Conservation (phyloP, 2,797 vertebrate species). For the Spea hammondii region DNA sequence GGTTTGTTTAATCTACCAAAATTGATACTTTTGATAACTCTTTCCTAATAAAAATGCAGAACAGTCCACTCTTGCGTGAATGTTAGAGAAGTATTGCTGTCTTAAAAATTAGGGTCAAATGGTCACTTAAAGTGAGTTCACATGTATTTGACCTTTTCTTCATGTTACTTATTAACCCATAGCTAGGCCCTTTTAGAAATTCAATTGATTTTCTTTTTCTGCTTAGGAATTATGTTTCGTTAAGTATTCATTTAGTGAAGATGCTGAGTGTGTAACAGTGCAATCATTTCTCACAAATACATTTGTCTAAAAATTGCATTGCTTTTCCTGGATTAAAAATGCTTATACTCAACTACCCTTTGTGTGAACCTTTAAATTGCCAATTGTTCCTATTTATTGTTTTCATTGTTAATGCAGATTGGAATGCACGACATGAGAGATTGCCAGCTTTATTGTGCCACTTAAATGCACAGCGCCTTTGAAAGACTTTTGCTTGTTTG, state of each 20-base stretch:
- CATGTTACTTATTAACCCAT: neutral
- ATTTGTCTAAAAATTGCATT: conserved; percentile 29
- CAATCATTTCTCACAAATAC: conserved; percentile 25
- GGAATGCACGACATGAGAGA: conserved; percentile 23
- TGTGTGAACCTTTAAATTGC: conserved; percentile 32
- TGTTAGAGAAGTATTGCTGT: neutral
- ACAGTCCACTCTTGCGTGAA: neutral
- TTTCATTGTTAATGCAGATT: conserved; percentile 27
- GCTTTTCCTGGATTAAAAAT: conserved; percentile 7
- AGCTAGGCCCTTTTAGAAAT: neutral
- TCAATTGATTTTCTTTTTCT: conserved; percentile 6
- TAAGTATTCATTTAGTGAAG: conserved; percentile 25
- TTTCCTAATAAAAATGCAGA: neutral
- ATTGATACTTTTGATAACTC: no score
- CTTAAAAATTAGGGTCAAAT: neutral
- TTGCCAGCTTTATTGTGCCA: conserved; percentile 18
- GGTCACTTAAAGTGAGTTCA: neutral
- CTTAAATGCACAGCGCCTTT: conserved; percentile 7
- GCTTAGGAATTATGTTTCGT: conserved; percentile 18
- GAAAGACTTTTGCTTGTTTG: neutral
- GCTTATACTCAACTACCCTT: conserved; percentile 26
- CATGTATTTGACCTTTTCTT: neutral
- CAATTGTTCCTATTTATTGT: conserved; percentile 28
- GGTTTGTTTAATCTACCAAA: no score
- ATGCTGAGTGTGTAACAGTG: conserved; percentile 22